Evolutionary conservation across 2,113 vertebrate species (phyloP).

Genomic region (Quiscalus mexicanus): DNA sequence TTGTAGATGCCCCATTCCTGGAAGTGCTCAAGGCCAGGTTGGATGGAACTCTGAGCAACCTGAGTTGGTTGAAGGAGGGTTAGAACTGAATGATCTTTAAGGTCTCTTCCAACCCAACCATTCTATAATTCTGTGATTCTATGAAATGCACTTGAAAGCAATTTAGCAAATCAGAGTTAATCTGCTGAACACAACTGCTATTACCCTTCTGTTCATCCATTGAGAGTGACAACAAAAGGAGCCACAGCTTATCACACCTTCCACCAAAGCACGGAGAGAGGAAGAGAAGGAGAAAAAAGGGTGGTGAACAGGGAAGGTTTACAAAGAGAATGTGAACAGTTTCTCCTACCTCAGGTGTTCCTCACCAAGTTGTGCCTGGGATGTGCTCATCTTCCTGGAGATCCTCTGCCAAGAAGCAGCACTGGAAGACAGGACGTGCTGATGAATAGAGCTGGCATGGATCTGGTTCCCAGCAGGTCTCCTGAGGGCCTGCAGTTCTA

Average conservation of each 20-base stretch:
- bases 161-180: background rate
- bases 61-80: accelerated
- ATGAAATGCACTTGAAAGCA: background rate
- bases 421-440: accelerated
- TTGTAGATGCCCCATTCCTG: background rate
- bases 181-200: background rate
- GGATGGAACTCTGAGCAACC: background rate
- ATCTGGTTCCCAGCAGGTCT: background rate
- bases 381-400: background rate
- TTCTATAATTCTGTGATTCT: background rate
- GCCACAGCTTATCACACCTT: background rate
- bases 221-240: background rate
- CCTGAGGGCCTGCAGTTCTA: background rate
- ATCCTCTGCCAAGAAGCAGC: background rate
- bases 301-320: background rate
- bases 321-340: background rate
- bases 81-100: background rate
- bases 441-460: background rate
- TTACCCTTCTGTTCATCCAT: background rate
- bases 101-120: background rate
- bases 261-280: background rate
- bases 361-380: accelerated
- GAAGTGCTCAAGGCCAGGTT: background rate
- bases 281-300: background rate
- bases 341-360: background rate